phyloP scores from a whole-genome alignment of 2,797 vertebrate species.

The Peromyscus eremicus region DNA sequence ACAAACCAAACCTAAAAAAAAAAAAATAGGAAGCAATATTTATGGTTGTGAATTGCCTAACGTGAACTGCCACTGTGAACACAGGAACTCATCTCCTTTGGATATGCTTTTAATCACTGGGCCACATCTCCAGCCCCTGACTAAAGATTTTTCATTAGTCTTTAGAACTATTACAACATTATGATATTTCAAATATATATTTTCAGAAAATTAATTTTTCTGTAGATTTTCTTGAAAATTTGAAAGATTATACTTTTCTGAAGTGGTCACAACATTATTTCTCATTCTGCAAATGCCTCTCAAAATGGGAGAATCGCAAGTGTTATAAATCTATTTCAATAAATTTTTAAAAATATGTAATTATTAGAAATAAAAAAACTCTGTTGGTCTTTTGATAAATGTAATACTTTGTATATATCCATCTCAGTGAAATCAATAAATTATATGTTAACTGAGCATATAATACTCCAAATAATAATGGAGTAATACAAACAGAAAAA shows the following conservation, averaged over 20 bases:
- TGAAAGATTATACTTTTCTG: background rate
- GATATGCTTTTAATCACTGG: background rate
- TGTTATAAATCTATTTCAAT: background rate
- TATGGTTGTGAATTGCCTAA: background rate
- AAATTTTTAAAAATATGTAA: background rate
- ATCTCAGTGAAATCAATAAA: background rate
- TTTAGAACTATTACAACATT: constrained; percentile 35
- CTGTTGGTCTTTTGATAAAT: background rate
- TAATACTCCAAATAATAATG: background rate
- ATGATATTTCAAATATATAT: constrained; percentile 1
- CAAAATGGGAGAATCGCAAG: background rate
- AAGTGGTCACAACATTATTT: background rate
- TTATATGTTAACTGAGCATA: background rate
- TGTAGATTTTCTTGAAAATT: constrained; percentile 11
- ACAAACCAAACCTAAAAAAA: background rate
- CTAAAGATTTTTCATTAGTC: background rate
- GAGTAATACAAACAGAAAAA: background rate
- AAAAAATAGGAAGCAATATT: background rate
- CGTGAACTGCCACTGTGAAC: background rate
- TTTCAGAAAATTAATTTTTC: constrained; percentile 10
- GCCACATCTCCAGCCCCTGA: background rate
- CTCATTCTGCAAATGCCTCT: background rate
- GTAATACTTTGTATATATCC: background rate
- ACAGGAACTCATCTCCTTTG: background rate
- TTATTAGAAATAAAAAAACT: background rate